Evolutionary conservation across 2,113 vertebrate species (phyloP), one percentile per base, ranked within the genome.

Genomic region (Trochalopteron elliotii): DNA sequence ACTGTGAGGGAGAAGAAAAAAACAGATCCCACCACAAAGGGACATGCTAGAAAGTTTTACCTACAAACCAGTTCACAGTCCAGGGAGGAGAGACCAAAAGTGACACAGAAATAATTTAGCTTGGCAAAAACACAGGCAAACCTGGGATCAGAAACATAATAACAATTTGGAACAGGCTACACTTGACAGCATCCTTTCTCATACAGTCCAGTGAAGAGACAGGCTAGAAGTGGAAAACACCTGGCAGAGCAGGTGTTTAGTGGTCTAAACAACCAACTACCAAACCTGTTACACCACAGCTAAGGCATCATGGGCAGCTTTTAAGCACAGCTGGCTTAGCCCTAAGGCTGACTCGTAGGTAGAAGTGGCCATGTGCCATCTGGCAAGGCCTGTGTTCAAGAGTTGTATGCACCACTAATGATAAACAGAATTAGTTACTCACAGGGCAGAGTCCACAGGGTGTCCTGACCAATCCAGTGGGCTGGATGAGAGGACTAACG

Each of bases 361-460:
- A 65, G 24, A 60, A n/a, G 17, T 6, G 47, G 28, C 27, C 22
- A 1, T 3, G 3, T 30, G 33, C 55, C 17, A 14, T 21, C 47
- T 77, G 44, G 39, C 28, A 19, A 71, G 14, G 23, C 39, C 7
- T 37, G 7, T 31, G 27, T 10, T 74, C 49, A 45, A 25, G 44
- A 67, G 17, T 33, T 83, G 50, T 23, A 49, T 4, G 6, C 35
- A 75, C 19, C 55, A 24, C 19, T 52, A 52, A 20, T 57, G 17
- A 5, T 6, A 23, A 5, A 67, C 23, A 67, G 45, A 63, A 50
- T 35, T 47, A 59, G 33, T 30, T 77, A 97, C 98, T 98, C 98
- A 99, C 99, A 18, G 99, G 99, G 91, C 99, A 99, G 84, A 99
- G 98, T 72, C 99, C 99, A 31, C 99, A 99, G 40, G 99, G 99